Conservation (phyloP, 92 coral and sea anemone species). For the Galaxea fascicularis region DNA sequence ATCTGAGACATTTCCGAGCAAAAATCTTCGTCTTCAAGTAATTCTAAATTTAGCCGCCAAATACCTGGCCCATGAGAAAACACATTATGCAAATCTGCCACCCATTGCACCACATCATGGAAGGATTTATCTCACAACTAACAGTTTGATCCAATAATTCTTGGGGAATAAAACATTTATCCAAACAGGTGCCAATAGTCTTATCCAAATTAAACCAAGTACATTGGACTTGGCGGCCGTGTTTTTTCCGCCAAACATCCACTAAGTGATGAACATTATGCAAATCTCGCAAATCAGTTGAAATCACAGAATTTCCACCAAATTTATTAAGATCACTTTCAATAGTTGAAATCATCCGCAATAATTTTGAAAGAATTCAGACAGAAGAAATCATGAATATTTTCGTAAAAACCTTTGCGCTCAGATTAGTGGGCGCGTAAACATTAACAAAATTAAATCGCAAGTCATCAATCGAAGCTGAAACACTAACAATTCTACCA, state of each 20-base stretch:
- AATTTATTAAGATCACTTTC: no score
- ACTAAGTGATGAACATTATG: no score
- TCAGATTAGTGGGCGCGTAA: slow-evolving; percentile 8
- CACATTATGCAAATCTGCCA: neutral
- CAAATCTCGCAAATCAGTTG: no score
- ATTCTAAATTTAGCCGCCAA: neutral
- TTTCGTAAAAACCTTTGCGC: neutral
- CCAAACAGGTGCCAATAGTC: no score
- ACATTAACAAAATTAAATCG: slow-evolving; percentile 15
- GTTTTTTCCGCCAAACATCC: no score
- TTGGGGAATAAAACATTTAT: no score
- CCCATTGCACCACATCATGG: neutral
- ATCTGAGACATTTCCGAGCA: neutral
- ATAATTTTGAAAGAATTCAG: neutral
- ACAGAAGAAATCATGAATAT: neutral
- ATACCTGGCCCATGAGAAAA: neutral
- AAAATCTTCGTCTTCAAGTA: slow-evolving; percentile 1
- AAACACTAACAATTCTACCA: slow-evolving; percentile 11
- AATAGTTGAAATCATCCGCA: neutral
- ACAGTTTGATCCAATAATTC: neutral
- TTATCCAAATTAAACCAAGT: no score
- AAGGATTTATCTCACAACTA: neutral
- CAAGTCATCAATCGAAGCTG: neutral
- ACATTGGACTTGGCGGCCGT: no score
- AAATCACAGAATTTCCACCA: no score